Conservation (phyloP, 2,888 invertebrate genomes). For the Diadegma fenestrale region DNA sequence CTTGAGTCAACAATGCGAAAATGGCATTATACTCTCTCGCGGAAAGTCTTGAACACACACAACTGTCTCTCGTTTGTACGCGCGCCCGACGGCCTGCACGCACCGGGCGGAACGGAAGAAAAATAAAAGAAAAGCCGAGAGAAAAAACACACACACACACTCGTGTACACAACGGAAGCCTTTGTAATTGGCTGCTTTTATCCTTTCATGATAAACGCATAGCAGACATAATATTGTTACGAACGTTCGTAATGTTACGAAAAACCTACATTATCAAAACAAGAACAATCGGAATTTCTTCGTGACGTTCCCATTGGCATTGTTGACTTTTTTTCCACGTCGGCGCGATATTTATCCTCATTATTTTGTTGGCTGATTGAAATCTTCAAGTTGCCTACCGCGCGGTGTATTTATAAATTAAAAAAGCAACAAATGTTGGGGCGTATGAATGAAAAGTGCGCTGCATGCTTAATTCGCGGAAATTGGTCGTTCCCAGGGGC, state of each 20-base stretch:
- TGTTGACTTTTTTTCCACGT: background rate
- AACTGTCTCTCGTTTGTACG: conserved; percentile 1
- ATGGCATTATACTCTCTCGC: conserved; percentile 41
- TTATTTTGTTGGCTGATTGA: background rate
- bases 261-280: background rate
- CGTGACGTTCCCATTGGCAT: background rate
- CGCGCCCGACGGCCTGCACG: background rate
- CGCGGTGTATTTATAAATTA: conserved; percentile 28
- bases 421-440: conserved; percentile 22
- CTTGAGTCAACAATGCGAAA: conserved; percentile 61
- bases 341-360: conserved; percentile 11
- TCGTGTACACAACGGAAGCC: conserved; percentile 32
- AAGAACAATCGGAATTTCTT: background rate
- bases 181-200: conserved; percentile 25
- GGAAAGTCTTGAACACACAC: conserved; percentile 47
- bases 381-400: no score
- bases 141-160: background rate
- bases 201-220: conserved; percentile 31
- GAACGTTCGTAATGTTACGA: conserved; percentile 2
- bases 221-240: conserved; percentile 39
- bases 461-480: no score
- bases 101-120: conserved; percentile 10
- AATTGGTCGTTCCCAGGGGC: no score
- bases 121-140: background rate
- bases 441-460: background rate